Percentiles rank a stretch among this genome's conserved stretches.
Evolutionary conservation across 2,888 invertebrate genomes (phyloP).

Genomic region (Eudasyphora cyanicolor): DNA sequence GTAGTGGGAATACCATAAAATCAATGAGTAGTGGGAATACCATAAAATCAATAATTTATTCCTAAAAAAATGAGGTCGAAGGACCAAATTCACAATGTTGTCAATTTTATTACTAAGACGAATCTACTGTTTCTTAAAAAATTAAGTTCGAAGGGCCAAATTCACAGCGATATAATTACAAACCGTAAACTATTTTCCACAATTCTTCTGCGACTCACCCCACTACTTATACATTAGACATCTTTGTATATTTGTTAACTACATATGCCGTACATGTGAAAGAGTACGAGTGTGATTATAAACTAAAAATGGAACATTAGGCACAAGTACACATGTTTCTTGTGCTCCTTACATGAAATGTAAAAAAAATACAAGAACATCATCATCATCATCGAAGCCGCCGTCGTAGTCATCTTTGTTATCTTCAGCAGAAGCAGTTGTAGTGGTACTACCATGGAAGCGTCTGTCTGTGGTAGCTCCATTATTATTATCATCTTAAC

Average conservation of each 20-base stretch:
- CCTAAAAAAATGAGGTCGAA: too few relatives aligned
- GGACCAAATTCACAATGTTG: too few relatives aligned
- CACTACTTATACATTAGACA: not conserved
- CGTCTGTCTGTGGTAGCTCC: constrained; percentile 9
- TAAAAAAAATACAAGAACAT: constrained; percentile 22
- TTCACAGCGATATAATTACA: too few relatives aligned
- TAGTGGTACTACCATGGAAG: constrained; percentile 5
- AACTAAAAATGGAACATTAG: constrained; percentile 17
- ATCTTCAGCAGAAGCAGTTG: too few relatives aligned
- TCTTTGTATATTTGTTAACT: not conserved
- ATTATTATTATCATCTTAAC: constrained; percentile 35
- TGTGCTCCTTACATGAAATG: constrained; percentile 17
- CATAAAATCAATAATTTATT: too few relatives aligned
- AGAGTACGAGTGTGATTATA: not conserved
- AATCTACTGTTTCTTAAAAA: too few relatives aligned
- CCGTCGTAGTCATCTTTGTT: too few relatives aligned
- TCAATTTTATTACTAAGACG: too few relatives aligned
- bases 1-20: too few relatives aligned
- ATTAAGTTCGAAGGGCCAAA: too few relatives aligned
- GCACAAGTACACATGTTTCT: constrained; percentile 15
- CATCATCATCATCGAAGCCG: constrained; percentile 33
- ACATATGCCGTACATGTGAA: not conserved
- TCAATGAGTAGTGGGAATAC: too few relatives aligned
- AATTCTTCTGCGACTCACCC: not conserved
- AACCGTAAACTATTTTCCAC: not conserved